These are phyloP conservation scores for Oryzias curvinotus DNA, from an alignment of 2,113 vertebrate genomes.

Conservation along the genomic window DNA sequence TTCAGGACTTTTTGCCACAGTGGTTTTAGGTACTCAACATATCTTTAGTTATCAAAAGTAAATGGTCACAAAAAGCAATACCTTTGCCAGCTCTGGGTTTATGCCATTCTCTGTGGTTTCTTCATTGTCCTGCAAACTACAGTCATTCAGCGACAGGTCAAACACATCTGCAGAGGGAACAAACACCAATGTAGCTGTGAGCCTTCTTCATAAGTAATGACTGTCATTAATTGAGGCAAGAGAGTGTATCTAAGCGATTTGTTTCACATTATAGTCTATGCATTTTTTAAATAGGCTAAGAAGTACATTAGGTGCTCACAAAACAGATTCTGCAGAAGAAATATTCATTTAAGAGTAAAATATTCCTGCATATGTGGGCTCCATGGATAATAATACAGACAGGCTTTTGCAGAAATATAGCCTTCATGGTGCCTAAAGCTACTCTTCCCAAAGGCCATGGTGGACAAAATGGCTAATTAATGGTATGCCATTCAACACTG, in stretches of 20 bases:
- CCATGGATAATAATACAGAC: conserved; percentile 39
- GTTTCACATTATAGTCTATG: conserved; percentile 25
- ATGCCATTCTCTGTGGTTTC: conserved; percentile 85
- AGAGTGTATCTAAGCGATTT: conserved; percentile 26
- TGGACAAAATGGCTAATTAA: conserved; percentile 55
- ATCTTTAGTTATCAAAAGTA: background rate
- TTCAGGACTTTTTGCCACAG: no score
- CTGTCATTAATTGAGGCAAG: conserved; percentile 4
- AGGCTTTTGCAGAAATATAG: conserved; percentile 35
- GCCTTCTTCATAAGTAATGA: conserved; percentile 9
- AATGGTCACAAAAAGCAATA: conserved; percentile 41
- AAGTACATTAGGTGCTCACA: conserved; percentile 19
- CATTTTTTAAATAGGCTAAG: conserved; percentile 27
- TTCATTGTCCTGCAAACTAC: conserved; percentile 80
- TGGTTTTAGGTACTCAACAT: no score
- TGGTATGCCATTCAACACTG: conserved; percentile 40
- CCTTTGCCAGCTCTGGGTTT: conserved; percentile 92
- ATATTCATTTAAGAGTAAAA: conserved; percentile 38
- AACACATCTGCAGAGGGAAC: conserved; percentile 76
- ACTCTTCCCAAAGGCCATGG: conserved; percentile 43
- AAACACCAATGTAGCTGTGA: conserved; percentile 28
- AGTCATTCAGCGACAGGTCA: conserved; percentile 77
- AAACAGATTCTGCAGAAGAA: conserved; percentile 11
- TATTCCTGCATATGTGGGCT: conserved; percentile 41
- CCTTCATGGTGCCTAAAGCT: conserved; percentile 40